Base-by-base conservation (phyloP, 2,888 invertebrate species). In the Callyntrura sp. region DNA sequence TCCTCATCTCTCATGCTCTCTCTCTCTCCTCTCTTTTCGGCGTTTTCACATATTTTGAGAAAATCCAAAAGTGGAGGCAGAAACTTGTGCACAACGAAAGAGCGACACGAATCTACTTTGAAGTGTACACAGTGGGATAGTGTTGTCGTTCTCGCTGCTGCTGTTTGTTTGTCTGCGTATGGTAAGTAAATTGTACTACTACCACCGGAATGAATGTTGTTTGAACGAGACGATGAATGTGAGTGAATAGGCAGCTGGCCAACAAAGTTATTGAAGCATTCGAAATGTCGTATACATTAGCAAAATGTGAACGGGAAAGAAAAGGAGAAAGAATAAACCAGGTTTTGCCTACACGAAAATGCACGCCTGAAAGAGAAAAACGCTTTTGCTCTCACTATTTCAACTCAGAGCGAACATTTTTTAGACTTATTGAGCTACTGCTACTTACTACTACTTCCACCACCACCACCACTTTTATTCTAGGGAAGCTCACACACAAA, bases 181-280 rank as follows among this genome's bases (percentile, higher is more conserved):
- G 48, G 8, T 83, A 35, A 48, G 83, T 83, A 81, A 81, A 60
- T 81, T 60, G 28, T 45, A 65, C 48, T 43, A 35, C 35, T 35
- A 35, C 35, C 35, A 6, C 35, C 35, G 35, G 35, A 35, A 35
- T 35, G 35, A 35, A 35, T 60, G 62, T 60, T 45, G 35, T 79
- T 83, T 83, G 76, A 86, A 79, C 65, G 86, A 65, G 79, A 65
- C 28, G 76, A 83, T 83, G 88, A 65, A 76, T 83, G 83, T 88
- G 84, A 84, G 84, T 88, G 88, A 88, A 88, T 88, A 88, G 88
- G 88, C 88, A 88, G 84, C 78, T 55, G 78, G 88, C 88, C 88
- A 88, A 88, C 88, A 84, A 88, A 88, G 76, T 88, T 88, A 88
- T 88, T 88, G 88, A 88, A 88, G 88, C 84, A 88, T 88, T 84